These are phyloP conservation scores for Trogon surrucura DNA, from an alignment of 2,113 vertebrate genomes.

Conservation along the genomic window DNA sequence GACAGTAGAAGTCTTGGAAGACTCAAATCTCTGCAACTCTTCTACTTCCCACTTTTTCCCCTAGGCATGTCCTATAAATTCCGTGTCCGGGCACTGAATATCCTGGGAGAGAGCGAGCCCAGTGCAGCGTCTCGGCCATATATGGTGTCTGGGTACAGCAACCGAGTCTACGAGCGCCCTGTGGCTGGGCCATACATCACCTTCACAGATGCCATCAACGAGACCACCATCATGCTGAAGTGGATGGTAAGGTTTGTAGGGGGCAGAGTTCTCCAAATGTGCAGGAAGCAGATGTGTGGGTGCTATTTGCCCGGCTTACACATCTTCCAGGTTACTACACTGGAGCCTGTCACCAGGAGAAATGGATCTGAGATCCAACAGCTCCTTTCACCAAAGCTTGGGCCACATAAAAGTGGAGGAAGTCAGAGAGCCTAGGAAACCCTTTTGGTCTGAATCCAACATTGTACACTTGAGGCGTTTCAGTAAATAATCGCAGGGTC, in stretches of 20 bases:
- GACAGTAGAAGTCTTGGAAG: background rate
- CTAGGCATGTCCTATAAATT: conserved; percentile 94
- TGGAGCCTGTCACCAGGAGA: background rate
- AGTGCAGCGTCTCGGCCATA: conserved; percentile 91
- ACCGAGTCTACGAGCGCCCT: conserved; percentile 85
- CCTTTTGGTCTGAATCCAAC: background rate
- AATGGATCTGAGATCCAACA: background rate
- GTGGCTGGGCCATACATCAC: conserved; percentile 96
- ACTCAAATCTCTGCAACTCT: background rate
- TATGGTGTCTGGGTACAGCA: conserved; percentile 86
- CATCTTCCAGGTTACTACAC: background rate
- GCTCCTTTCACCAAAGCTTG: background rate
- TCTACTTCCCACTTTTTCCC: background rate
- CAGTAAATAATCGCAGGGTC: background rate
- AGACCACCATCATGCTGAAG: conserved; percentile 96
- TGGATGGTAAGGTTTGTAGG: conserved; percentile 86
- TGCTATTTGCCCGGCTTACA: background rate
- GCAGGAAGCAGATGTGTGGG: background rate
- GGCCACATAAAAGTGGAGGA: accelerated
- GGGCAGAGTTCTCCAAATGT: background rate
- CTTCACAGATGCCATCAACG: conserved; percentile 95
- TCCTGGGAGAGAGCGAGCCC: conserved; percentile 92
- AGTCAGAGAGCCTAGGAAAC: background rate
- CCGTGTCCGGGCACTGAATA: conserved; percentile 92
- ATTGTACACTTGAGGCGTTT: background rate